Evolutionary conservation across 2,113 vertebrate genomes (phyloP), one percentile per base, ranked within the genome.

Genomic region (Rostratula benghalensis): DNA sequence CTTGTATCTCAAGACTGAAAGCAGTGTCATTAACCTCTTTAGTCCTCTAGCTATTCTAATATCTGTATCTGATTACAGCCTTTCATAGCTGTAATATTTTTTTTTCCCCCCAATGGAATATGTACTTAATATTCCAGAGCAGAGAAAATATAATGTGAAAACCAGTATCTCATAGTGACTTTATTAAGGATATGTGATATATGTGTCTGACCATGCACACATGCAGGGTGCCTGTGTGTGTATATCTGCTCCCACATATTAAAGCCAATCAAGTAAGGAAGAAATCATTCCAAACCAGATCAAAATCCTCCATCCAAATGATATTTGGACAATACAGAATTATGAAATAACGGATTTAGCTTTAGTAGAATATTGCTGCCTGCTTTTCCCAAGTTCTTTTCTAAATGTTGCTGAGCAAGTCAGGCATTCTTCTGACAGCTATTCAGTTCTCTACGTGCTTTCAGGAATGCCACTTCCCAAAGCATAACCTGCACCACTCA

Each of bases 181-280:
- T 39, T 39, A 39, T n/a, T n/a, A n/a, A 39, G 50, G 25, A 46
- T 33, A 68, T 0, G 0, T 5, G 17, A 77, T 46, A 27, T 1
- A 13, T 10, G 7, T n/a, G 51, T 46, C 39, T 16, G 33, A 30
- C 21, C 0, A 5, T 11, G 48, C 39, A 43, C 35, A 23, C 1
- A 1, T 1, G 4, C 11, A 19, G 4, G 2, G 4, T 33, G 8
- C 11, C 16, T 61, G 9, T 25, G 28, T 37, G 11, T 37, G 24
- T 73, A 83, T 65, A 83, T 65, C 68, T 50, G 45, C 30, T 80
- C 28, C 7, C 1, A 30, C 14, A 6, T 17, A 61, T 28, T 54
- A 21, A 88, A 85, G 19, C 10, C 19, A 51, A 54, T 33, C 11
- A 35, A 64, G 51, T 37, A 86, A 59, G 22, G 5, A 69, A 50